Conservation (phyloP, 2,888 invertebrate species). For the Lasioglossum morio region DNA sequence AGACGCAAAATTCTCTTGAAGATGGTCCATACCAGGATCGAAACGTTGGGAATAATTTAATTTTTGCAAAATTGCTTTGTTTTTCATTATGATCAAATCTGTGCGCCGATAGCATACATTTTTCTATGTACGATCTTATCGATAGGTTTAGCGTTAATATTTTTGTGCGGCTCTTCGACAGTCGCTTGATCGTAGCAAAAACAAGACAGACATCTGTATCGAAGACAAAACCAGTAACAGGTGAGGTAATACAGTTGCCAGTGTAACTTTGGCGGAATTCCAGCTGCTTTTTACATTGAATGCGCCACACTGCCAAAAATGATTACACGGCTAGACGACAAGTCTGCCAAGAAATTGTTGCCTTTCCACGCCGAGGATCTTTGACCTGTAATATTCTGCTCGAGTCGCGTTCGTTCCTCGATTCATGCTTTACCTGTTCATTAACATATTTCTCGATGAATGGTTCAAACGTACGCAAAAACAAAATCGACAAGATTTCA, state of each 20-base stretch:
- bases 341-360: constrained; percentile 62
- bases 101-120: too few relatives aligned
- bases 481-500: neutral
- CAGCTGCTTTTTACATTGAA: constrained; percentile 68
- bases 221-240: constrained; percentile 70
- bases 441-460: neutral
- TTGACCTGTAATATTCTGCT: constrained; percentile 39
- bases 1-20: too few relatives aligned
- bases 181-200: constrained; percentile 11
- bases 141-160: neutral
- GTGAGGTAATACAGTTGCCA: constrained; percentile 66
- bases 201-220: constrained; percentile 34
- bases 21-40: too few relatives aligned
- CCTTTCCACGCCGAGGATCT: constrained; percentile 33
- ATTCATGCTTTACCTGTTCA: neutral
- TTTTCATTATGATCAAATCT: too few relatives aligned
- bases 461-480: neutral
- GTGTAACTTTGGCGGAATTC: constrained; percentile 71
- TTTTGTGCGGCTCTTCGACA: neutral
- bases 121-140: too few relatives aligned
- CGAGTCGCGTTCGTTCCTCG: neutral
- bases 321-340: constrained; percentile 72
- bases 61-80: too few relatives aligned
- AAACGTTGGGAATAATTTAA: too few relatives aligned
- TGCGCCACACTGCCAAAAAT: constrained; percentile 72